Evolutionary conservation across 2,113 vertebrate species (phyloP).

Genomic region (Aviceda subcristata): DNA sequence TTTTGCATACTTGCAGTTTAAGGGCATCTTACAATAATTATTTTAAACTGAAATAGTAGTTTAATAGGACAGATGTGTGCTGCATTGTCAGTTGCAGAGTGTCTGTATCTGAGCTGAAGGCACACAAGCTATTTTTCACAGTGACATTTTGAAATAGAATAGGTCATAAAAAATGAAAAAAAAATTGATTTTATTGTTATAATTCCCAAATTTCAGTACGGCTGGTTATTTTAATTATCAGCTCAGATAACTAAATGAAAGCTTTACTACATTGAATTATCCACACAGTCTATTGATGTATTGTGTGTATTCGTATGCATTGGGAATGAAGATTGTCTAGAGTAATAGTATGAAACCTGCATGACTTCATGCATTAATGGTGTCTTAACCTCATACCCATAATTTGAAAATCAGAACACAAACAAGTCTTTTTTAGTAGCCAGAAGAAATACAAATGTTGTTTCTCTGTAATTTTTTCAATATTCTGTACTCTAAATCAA

Average conservation of each 20-base stretch:
- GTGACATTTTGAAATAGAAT: background rate
- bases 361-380: background rate
- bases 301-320: background rate
- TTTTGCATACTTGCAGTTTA: background rate
- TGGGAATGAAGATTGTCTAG: background rate
- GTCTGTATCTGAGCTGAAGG: background rate
- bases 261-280: background rate
- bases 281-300: background rate
- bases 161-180: background rate
- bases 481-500: background rate
- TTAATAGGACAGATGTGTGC: background rate
- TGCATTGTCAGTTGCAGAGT: background rate
- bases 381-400: background rate
- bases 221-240: background rate
- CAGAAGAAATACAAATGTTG: background rate
- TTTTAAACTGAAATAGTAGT: background rate
- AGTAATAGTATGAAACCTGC: background rate
- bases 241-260: background rate
- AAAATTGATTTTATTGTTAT: background rate
- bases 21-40: background rate
- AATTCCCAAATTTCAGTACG: background rate
- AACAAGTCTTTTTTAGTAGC: background rate
- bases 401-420: background rate
- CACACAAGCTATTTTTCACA: background rate
- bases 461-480: background rate